Evolutionary conservation across 2,113 vertebrate genomes (phyloP), one percentile per base, ranked within the genome.

Genomic region (Caranx melampygus): DNA sequence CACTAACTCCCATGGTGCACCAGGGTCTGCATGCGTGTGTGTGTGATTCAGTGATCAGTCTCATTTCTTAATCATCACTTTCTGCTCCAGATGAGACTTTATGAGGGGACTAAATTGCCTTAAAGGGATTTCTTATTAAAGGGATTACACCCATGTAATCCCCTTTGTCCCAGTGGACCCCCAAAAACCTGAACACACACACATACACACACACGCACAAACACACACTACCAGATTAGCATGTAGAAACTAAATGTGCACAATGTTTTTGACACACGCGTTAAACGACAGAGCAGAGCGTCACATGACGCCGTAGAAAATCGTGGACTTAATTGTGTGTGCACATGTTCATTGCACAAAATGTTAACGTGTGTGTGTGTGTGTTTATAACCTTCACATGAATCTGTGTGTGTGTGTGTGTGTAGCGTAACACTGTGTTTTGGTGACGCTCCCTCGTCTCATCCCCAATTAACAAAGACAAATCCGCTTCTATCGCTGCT

Each of bases 101-200:
- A 95, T 95, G 95, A 96, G 94, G 95, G 68, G 93, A 95, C 95
- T 96, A 96, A 96, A 96, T 95, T 93, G 95, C 96, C 95, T 97
- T 96, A 96, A 95, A 96, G 95, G 96, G 95, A 65, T 96, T 96
- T 94, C 91, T 96, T 96, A 96, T 97, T 97, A 97, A 96, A 95
- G 91, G 95, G 96, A 97, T 98, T 97, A 97, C 96, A 97, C 93
- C 95, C 95, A 94, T 97, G 96, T 97, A 97, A 98, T 98, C 96
- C 95, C 88, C 92, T 82, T 79, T 93, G 89, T 97, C 96, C 96
- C 97, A 92, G 91, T 91, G 95, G 97, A 96, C 93, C 73, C 78
- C 93, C 88, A 92, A 88, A 93, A 88, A 94, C 93, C 93, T 83
- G 88, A 94, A 95, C 95, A 72, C 84, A 67, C 75, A 82, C n/a